Percentiles rank a stretch among this genome's conserved stretches.
Evolutionary conservation across 2,797 vertebrate genomes (phyloP).

Genomic region (Periparus ater): DNA sequence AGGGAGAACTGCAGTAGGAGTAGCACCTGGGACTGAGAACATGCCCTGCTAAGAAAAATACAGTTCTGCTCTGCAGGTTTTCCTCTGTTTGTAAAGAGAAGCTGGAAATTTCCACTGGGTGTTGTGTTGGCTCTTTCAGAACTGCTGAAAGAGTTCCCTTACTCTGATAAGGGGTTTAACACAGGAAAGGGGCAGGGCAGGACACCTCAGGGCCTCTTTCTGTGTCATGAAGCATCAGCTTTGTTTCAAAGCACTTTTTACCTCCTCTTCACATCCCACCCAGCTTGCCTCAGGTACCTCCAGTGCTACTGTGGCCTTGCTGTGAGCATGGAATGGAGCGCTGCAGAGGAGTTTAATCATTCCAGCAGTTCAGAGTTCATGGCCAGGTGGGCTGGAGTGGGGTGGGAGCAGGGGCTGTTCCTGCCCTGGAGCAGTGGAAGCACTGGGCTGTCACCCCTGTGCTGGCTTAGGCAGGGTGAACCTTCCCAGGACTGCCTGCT

Average conservation of each 20-base stretch:
- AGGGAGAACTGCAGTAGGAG: background rate
- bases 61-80: background rate
- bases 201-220: background rate
- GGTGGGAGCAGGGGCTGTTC: background rate
- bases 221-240: fast-evolving
- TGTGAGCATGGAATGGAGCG: background rate
- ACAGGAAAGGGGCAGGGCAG: background rate
- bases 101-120: background rate
- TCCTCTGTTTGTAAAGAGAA: background rate
- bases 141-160: background rate
- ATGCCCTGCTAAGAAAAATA: background rate
- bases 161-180: background rate
- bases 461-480: background rate
- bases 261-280: background rate
- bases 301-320: background rate
- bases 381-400: background rate
- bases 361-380: background rate
- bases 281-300: background rate
- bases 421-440: background rate
- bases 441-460: background rate
- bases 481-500: background rate
- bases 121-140: background rate
- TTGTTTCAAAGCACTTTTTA: background rate
- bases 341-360: background rate
- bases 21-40: background rate